Conservation (phyloP, 2,888 invertebrate species). For the Acheta domesticus region DNA sequence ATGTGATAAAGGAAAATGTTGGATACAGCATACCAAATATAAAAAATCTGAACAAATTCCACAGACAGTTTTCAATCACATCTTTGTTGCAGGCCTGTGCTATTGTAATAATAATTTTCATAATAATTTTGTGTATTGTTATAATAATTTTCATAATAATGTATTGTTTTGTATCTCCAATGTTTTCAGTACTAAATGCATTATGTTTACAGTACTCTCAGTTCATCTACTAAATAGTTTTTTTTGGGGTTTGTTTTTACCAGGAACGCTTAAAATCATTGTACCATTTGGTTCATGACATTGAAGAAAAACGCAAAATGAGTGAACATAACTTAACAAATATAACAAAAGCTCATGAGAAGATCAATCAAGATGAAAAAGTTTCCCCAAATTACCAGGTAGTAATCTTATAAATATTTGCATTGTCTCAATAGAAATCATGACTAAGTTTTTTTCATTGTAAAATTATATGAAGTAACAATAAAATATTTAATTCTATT, state of each 20-base stretch:
- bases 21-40: too few relatives aligned
- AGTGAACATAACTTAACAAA: constrained; percentile 77
- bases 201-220: neutral
- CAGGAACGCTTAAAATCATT: constrained; percentile 78
- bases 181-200: too few relatives aligned
- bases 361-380: constrained; percentile 51
- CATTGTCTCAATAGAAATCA: too few relatives aligned
- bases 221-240: constrained; percentile 10
- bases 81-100: too few relatives aligned
- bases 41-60: too few relatives aligned
- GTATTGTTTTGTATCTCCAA: too few relatives aligned
- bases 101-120: too few relatives aligned
- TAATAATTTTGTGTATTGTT: too few relatives aligned
- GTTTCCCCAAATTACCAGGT: constrained; percentile 54
- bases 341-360: constrained; percentile 72
- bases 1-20: too few relatives aligned
- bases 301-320: constrained; percentile 74
- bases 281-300: constrained; percentile 71
- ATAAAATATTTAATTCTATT: neutral
- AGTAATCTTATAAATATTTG: constrained; percentile 38
- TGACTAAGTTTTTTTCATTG: constrained; percentile 11
- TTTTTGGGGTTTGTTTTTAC: constrained; percentile 39
- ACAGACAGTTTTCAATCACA: too few relatives aligned
- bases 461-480: constrained; percentile 23
- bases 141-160: too few relatives aligned